phyloP scores from a whole-genome alignment of 2,113 vertebrate genomes.

The Platycercus adscitus region DNA sequence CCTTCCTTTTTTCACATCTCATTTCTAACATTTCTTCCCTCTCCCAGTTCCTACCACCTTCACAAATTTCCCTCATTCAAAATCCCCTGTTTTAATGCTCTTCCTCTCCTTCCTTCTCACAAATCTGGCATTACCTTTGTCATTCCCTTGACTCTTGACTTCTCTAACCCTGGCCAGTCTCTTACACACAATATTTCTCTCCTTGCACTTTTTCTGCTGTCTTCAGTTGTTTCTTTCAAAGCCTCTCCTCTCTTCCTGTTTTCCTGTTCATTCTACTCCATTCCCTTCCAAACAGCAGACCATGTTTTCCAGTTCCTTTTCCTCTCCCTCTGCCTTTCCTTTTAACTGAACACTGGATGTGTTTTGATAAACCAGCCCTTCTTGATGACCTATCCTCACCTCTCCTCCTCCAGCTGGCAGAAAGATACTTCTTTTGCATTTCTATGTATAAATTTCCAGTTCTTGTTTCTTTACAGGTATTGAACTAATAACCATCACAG shows the following conservation, averaged over 20 bases:
- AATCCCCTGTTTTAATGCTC: background rate
- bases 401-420: background rate
- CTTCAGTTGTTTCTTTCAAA: background rate
- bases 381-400: background rate
- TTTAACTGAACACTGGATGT: background rate
- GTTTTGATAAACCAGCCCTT: background rate
- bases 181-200: background rate
- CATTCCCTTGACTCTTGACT: background rate
- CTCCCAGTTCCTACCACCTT: background rate
- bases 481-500: background rate
- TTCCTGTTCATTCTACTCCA: background rate
- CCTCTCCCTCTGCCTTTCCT: background rate
- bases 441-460: background rate
- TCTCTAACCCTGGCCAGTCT: background rate
- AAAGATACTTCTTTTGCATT: background rate
- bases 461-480: background rate
- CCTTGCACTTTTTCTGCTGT: background rate
- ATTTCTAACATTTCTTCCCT: background rate
- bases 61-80: background rate
- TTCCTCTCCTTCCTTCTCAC: background rate
- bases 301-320: background rate
- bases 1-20: background rate
- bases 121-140: background rate
- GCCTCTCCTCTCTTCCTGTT: background rate
- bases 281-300: background rate